Evolutionary conservation across 2,113 vertebrate species (phyloP).

Genomic region (Otis tarda): DNA sequence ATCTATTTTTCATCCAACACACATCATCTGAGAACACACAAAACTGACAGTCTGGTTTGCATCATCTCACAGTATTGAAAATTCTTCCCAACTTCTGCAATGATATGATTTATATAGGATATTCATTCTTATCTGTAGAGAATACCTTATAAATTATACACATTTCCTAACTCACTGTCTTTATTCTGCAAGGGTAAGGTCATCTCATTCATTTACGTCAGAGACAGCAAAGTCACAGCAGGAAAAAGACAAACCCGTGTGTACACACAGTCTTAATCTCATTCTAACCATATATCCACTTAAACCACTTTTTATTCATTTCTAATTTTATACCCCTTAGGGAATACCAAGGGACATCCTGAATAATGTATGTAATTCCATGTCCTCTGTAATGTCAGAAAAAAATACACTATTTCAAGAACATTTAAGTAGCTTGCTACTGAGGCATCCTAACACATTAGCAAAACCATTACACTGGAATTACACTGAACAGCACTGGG

Average conservation of each 20-base stretch:
- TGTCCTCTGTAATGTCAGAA: not conserved
- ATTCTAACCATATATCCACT: not conserved
- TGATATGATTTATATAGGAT: not conserved
- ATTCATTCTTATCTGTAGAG: constrained; percentile 1
- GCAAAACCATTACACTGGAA: not conserved
- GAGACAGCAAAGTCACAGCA: not conserved
- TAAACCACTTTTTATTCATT: constrained; percentile 20
- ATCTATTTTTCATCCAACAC: not conserved
- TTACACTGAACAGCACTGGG: not conserved
- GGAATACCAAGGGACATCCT: not conserved
- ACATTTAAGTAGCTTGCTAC: not conserved
- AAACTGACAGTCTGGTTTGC: not conserved
- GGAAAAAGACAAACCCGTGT: not conserved
- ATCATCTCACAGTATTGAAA: not conserved
- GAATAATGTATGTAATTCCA: not conserved
- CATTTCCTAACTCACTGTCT: not conserved
- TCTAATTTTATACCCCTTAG: not conserved
- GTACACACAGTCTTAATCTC: constrained; percentile 1
- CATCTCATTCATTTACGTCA: not conserved
- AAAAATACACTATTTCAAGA: not conserved
- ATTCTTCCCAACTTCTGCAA: not conserved
- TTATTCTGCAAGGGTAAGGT: constrained; percentile 32
- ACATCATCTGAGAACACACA: not conserved
- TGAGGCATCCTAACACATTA: not conserved
- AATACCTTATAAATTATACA: constrained; percentile 14